Percentiles rank a stretch among this genome's conserved stretches.
phyloP scores from a whole-genome alignment of 2,888 invertebrate genomes.

The Pterostichus niger region DNA sequence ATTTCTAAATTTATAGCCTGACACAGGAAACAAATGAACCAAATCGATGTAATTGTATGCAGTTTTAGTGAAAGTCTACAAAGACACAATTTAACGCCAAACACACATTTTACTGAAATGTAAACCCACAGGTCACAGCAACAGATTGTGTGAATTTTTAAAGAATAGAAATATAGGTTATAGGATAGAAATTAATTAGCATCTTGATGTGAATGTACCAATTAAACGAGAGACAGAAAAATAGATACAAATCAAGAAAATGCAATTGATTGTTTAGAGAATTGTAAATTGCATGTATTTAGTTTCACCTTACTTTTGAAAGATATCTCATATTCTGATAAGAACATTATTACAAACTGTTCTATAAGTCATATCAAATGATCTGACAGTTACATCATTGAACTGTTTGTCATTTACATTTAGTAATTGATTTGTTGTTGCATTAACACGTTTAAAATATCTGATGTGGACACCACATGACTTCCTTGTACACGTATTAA shows the following conservation, averaged over 20 bases:
- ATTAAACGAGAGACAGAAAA: conserved; percentile 25
- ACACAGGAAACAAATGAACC: conserved; percentile 39
- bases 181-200: conserved; percentile 42
- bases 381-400: too few relatives aligned
- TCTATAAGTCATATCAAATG: too few relatives aligned
- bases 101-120: conserved; percentile 31
- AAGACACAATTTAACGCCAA: conserved; percentile 22
- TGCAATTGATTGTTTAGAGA: too few relatives aligned
- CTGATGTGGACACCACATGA: too few relatives aligned
- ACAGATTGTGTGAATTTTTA: conserved; percentile 28
- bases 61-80: conserved; percentile 41
- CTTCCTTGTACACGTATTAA: too few relatives aligned
- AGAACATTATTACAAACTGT: too few relatives aligned
- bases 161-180: conserved; percentile 52
- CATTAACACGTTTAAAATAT: too few relatives aligned
- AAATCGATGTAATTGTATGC: conserved; percentile 34
- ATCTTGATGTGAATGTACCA: conserved; percentile 31
- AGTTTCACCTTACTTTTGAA: too few relatives aligned
- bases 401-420: too few relatives aligned
- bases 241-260: conserved; percentile 26
- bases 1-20: conserved; percentile 35
- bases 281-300: too few relatives aligned
- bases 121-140: not conserved
- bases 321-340: too few relatives aligned
- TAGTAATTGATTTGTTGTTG: too few relatives aligned